These are phyloP conservation scores for Diadegma fenestrale DNA, from an alignment of 2,888 invertebrate genomes.

Conservation along the genomic window DNA sequence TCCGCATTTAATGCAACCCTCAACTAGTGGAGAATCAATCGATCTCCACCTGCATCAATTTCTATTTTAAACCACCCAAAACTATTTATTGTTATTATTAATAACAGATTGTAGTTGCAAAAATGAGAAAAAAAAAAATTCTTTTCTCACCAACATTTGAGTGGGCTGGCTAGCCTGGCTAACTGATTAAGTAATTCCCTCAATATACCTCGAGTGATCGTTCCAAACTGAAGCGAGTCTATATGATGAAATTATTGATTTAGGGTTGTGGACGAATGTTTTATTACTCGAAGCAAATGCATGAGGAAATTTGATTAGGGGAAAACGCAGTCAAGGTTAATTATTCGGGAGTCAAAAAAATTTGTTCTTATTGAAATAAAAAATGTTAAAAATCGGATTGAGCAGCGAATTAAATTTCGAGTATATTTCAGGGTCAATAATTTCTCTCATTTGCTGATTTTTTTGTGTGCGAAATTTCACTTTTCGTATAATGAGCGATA, in stretches of 20 bases:
- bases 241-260: constrained; percentile 34
- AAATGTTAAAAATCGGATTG: not conserved
- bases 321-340: not conserved
- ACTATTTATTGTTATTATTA: no score
- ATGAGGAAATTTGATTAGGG: constrained; percentile 9
- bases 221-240: constrained; percentile 35
- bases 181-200: constrained; percentile 59
- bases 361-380: not conserved
- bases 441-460: no score
- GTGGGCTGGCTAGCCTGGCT: constrained; percentile 5
- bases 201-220: constrained; percentile 52
- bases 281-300: not conserved
- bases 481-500: no score
- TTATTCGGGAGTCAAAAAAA: not conserved
- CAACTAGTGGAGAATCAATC: no score
- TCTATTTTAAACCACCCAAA: no score
- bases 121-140: no score
- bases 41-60: no score
- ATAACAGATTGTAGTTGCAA: no score
- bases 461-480: no score
- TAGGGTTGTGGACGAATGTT: not conserved
- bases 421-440: no score
- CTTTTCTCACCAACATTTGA: constrained; percentile 5
- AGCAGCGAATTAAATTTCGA: not conserved
- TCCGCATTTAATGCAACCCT: no score